Base-by-base conservation (phyloP, 2,113 vertebrate species). In the Phalacrocorax aristotelis region DNA sequence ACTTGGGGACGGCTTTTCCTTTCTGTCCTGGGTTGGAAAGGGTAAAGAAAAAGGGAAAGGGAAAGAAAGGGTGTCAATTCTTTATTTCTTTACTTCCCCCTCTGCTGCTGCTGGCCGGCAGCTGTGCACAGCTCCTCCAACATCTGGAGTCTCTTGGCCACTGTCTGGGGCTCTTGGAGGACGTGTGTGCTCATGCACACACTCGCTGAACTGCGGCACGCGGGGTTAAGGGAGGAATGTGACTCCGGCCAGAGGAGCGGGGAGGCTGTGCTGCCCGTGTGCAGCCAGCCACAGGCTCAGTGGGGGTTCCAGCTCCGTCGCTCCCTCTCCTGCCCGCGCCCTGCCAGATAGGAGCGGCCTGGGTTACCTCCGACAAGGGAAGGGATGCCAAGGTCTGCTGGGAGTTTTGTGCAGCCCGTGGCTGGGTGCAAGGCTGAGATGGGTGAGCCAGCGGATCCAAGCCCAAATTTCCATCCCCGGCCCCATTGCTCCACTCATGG, bases 141-240 rank as follows among this genome's bases (percentile, higher is more conserved):
- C 97, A 96, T 97, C 96, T 97, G 97, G 92, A 97, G 69, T 22
- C 40, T 90, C 89, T 94, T 96, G 97, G 95, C 90, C 91, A 94
- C 27, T n/a, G 52, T 92, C 91, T 94, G 92, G 84, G 86, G 91
- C 79, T 95, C 64, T 89, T 84, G 87, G 89, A 96, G 89, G 91
- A 93, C 65, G 90, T 85, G 94, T 72, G 54, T 1, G 1, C 95
- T 83, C 36, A 32, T 87, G 91, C 85, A 46, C 74, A 60, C 51
- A 12, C 64, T 62, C 15, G 4, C 83, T 76, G 96, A 51, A 9
- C 48, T 2, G 61, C 76, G 1, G 94, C 91, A 57, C 21, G 32
- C 65, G 7, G 70, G 65, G 77, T 8, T 38, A 87, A 5, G 38
- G 83, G 3, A 80, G 65, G 70, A 96, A 76, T 18, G 69, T 11